Base-by-base conservation (phyloP, 2,888 invertebrate species). In the Acanthopleura granulata region DNA sequence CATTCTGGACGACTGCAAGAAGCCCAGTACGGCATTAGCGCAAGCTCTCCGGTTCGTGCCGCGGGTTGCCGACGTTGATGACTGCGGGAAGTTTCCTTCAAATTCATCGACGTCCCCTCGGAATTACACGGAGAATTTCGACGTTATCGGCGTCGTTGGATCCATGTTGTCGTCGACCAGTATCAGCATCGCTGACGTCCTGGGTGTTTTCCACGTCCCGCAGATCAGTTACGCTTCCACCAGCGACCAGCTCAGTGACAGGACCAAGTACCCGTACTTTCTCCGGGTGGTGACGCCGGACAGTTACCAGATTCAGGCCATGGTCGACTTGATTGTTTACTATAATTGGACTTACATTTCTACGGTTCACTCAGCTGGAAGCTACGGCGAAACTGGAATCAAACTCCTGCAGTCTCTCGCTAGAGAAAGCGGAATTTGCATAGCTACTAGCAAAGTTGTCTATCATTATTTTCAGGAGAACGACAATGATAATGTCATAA, bases 301-400 rank as follows among this genome's bases (percentile, higher is more conserved):
- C 74, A 73, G 74, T 25, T 80, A 81, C 72, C 85, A 85, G 51
- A 78, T 80, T 49, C 69, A 73, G 22, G 83, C 83, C 27, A 83
- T 86, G 29, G 62, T 83, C 1, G 74, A 74, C 25, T 73, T 87
- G 16, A 74, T 86, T 15, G n/a, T 70, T 11, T 75, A 80, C 50
- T 83, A 85, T 71, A 94, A 94, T 88, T 95, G 95, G 95, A 94
- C 94, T n/a, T 95, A 95, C 89, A 93, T 95, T 62, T 94, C 94
- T 72, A 93, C 93, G 16, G 93, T 94, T 74, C 94, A 94, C 89
- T 94, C 94, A 0, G 93, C 94, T 85, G 94, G 94, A 16, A 79
- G 82, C 61, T 86, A 86, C 70, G 86, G 86, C 12, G 82, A 81
- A 69, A 76, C 75, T 12, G 84, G 81, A 0, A 79, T 78, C 50